Evolutionary conservation across 1,140 invertebrate species (phyloP), one percentile per base, ranked within the genome.

Genomic region (Diuraphis noxia): DNA sequence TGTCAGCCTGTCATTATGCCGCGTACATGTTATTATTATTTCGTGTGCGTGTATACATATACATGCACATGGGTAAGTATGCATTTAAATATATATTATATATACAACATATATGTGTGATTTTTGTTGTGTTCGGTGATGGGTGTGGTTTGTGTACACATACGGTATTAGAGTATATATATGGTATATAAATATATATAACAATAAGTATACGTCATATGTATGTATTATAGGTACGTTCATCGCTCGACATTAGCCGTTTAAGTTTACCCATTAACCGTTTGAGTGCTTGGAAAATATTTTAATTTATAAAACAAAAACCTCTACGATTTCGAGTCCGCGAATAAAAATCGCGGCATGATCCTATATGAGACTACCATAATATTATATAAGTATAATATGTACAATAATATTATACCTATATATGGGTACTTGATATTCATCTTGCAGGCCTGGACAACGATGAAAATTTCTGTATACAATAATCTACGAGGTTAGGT

Each of bases 1-100:
- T 90, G 88, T 81, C 88, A 46, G 88, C 72, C 88, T 90, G 72
- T 90, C 72, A 79, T 90, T 90, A 79, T 90, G 72, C 63, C 41
- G 77, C 52, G 85, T 56, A 46, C 84, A 36, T 81, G 43, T 90
- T 90, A 90, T 90, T 89, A 88, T 88, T 85, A 88, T 56, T n/a
- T 63, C 19, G 49, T 19, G n/a, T 9, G 77, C 36, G 23, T 81
- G 79, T 40, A 38, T 81, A 17, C 17, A 34, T 23, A 36, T 17
- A 52, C 21, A 87, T 2, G 8, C 17, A 34, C 1, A 46, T 38
- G 49, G 21, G 36, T 87, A 49, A 52, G 36, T 81, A 38, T 81
- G 79, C 23, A 81, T 81, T 38, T 38, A 81, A 30, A 81, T 81
- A 81, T 81, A 40, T 79, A 36, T n/a, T 79, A 77, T 77, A 19